These are phyloP conservation scores for Vesta saturnalis DNA, from an alignment of 2,888 invertebrate species.

Conservation along the genomic window DNA sequence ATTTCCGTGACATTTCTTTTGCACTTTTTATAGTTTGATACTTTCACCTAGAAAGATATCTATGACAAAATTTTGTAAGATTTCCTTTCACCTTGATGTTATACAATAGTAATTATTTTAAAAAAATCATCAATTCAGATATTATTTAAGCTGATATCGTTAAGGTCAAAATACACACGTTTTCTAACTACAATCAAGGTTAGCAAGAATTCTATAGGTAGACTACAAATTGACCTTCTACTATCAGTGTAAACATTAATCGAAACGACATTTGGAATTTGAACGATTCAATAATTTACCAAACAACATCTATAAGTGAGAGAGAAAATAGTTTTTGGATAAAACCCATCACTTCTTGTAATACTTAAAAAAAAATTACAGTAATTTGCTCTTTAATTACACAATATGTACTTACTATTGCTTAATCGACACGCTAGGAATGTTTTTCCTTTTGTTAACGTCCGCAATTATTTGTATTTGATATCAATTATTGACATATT, in stretches of 20 bases:
- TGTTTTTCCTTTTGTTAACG: no score
- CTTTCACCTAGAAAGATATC: not conserved
- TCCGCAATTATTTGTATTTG: no score
- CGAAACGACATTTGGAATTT: slow-evolving; percentile 5
- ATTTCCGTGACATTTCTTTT: no score
- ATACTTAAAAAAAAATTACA: no score
- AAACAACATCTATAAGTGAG: no score
- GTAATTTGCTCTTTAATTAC: not conserved
- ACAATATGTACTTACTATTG: no score
- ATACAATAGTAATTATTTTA: not conserved
- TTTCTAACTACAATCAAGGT: slow-evolving; percentile 28
- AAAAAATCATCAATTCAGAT: not conserved
- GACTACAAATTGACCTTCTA: slow-evolving; percentile 23
- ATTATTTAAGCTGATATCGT: slow-evolving; percentile 23
- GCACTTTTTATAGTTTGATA: not conserved
- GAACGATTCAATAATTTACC: no score
- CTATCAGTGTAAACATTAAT: not conserved
- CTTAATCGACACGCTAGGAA: no score
- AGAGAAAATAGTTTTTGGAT: no score
- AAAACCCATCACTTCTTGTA: no score
- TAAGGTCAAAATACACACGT: slow-evolving; percentile 25
- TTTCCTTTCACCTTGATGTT: not conserved
- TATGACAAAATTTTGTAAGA: not conserved
- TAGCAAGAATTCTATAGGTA: slow-evolving; percentile 25
- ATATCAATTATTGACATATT: no score